These are phyloP conservation scores for Heliangelus exortis DNA, from an alignment of 2,797 vertebrate species.

Conservation along the genomic window DNA sequence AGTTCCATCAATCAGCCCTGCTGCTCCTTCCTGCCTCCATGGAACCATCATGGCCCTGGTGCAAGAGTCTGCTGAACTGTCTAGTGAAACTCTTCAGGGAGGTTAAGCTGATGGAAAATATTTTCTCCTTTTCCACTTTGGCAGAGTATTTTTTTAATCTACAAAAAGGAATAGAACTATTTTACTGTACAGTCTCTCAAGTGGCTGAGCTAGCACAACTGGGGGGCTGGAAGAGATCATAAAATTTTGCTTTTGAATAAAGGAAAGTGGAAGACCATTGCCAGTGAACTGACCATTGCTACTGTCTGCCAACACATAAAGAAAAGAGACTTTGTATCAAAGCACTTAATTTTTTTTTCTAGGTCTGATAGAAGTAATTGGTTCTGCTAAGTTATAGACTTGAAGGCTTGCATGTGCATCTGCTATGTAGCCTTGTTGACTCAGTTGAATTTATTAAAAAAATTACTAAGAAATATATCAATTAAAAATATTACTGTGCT, in stretches of 20 bases:
- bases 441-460: background rate
- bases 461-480: background rate
- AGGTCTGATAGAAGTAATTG: background rate
- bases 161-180: background rate
- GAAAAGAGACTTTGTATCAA: background rate
- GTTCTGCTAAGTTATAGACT: background rate
- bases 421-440: background rate
- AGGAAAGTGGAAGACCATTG: background rate
- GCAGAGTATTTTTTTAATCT: background rate
- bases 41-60: background rate
- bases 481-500: slow-evolving; percentile 1
- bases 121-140: background rate
- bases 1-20: background rate
- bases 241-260: background rate
- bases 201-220: background rate
- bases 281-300: background rate
- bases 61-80: background rate
- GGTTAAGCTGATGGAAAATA: background rate
- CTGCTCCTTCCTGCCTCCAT: background rate
- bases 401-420: background rate
- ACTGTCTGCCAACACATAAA: background rate
- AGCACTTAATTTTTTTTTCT: background rate
- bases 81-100: background rate
- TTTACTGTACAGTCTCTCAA: background rate
- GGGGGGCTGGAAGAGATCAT: background rate